Evolutionary conservation across 2,888 invertebrate species (phyloP).

Genomic region (Pristionchus entomophagus): DNA sequence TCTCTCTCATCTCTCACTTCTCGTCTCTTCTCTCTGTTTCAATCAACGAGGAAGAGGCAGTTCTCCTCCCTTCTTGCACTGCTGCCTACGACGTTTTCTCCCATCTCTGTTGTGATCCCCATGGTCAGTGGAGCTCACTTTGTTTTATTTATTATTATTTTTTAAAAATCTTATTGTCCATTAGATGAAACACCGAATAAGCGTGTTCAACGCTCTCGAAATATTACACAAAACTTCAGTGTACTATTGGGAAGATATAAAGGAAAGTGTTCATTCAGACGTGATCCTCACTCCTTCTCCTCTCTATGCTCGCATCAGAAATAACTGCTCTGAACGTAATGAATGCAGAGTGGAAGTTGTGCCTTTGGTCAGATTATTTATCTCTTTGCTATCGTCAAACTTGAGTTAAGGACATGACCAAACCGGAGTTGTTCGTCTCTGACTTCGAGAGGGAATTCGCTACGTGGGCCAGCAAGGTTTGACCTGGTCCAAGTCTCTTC

Average conservation of each 20-base stretch:
- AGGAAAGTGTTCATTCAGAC: neutral
- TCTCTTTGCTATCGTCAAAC: neutral
- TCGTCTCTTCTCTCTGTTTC: neutral
- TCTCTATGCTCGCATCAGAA: conserved; percentile 18
- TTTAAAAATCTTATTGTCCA: no score
- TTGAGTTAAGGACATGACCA: neutral
- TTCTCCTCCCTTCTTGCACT: conserved; percentile 27
- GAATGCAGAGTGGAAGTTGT: conserved; percentile 39
- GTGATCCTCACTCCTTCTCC: conserved; percentile 36
- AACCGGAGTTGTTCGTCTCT: conserved; percentile 26
- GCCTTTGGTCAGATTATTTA: neutral
- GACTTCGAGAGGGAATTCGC: conserved; percentile 35
- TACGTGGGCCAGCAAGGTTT: conserved; percentile 33
- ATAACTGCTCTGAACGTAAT: conserved; percentile 18
- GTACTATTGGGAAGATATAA: neutral
- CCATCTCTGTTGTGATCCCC: conserved; percentile 40
- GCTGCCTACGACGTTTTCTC: conserved; percentile 37
- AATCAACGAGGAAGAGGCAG: neutral
- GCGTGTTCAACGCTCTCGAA: no score
- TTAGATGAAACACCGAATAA: no score
- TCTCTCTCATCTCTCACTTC: neutral
- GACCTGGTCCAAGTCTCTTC: neutral
- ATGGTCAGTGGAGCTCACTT: neutral
- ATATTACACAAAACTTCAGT: no score
- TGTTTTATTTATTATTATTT: neutral